Base-by-base conservation (phyloP, 2,113 vertebrate species). In the Taurulus bubalis region DNA sequence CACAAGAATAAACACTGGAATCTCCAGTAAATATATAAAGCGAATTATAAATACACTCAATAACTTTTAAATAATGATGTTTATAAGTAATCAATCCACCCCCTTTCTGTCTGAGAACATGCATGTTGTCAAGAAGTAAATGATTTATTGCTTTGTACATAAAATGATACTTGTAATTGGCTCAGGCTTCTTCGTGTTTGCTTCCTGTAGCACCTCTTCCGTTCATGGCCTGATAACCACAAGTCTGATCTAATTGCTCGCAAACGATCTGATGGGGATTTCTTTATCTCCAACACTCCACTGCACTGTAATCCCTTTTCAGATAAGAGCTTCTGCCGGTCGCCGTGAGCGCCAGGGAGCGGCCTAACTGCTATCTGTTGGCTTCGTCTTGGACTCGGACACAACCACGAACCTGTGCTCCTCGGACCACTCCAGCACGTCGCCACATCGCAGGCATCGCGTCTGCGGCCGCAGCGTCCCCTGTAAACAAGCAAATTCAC, bases 361-460 rank as follows among this genome's bases (percentile, higher is more conserved):
- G 30, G 36, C 3, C 10, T 14, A 1, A 32, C 8, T 45, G 3
- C 18, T n/a, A 10, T 79, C 28, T 49, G 64, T 59, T 67, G 0
- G 4, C 59, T 3, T 24, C 42, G 20, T 49, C 53, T 77, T 34
- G 42, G 26, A 75, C 20, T 1, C 18, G 22, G 20, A 36, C 26
- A 36, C 32, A 60, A 28, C 55, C 20, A 83, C 91, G 71, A 79
- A 96, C 95, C 93, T 88, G 75, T 87, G 85, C 36, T 94, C 93
- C 64, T 92, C 85, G 15, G 93, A 92, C 89, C 92, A 91, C 82
- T 91, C 83, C 83, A 95, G 71, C 0, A 14, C 28, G 20, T 92
- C 90, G 28, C 95, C 95, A 81, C 95, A 96, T 75, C 82, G 88
- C 65, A 85, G 75, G 75, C 95, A 96, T 24, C 79, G 85, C 1